Evolutionary conservation across 2,888 invertebrate genomes (phyloP), one percentile per base, ranked within the genome.

Genomic region (Acleris holmiana): DNA sequence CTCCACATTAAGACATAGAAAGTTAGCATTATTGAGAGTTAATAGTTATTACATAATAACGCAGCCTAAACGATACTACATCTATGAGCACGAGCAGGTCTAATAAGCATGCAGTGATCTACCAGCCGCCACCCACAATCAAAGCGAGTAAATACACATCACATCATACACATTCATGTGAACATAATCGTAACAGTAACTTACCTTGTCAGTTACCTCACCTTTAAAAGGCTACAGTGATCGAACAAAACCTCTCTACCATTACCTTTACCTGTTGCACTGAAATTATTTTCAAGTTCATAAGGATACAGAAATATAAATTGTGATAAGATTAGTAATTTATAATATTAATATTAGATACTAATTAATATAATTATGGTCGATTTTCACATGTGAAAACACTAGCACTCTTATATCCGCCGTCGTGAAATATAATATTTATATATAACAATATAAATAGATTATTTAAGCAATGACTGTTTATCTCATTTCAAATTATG

Each of bases 331-430:
- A 91, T 91, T 91, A 91, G 91, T 91, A 91, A 73, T 88, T 88
- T 85, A 90, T 89, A 88, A 88, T 90, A 87, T 84, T 88, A 89
- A 86, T 88, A 90, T 79, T 78, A 83, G 82, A 88, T 89, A 89
- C 80, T 86, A 86, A 73, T 84, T 85, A 84, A 83, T 82, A 85
- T 85, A 29, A 29, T 29, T 29, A 86, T 82, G 85, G 83, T 89
- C 84, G 86, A 85, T 88, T 90, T 91, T 92, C 92, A 92, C 92
- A 92, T 92, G 92, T 92, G 92, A 92, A 91, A 91, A 92, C 92
- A 92, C 91, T 90, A 91, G 92, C 92, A 91, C 91, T 91, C 90
- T 88, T 84, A 86, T 89, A 85, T 86, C 88, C 88, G 87, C 83
- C 85, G 83, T 88, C 83, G 83, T 87, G 78, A 84, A 80, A 88